These are phyloP conservation scores for Solenopsis fugax DNA, from an alignment of 1,140 invertebrate species.

Conservation along the genomic window DNA sequence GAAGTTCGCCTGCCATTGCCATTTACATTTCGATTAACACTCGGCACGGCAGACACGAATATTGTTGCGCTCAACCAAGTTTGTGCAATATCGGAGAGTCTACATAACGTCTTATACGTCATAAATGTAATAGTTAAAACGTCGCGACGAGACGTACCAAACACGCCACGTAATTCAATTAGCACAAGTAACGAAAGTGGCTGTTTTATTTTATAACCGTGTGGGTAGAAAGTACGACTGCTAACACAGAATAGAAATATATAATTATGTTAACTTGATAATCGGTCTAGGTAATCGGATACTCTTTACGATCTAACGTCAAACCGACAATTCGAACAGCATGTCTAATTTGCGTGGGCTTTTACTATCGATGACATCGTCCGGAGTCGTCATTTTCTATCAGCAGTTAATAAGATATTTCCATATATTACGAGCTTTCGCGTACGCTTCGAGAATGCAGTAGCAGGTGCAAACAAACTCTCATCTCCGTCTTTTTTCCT, in stretches of 20 bases:
- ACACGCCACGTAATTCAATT: background rate
- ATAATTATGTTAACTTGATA: slow-evolving; percentile 40
- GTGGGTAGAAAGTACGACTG: background rate
- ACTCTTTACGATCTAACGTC: background rate
- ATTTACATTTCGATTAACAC: slow-evolving; percentile 43
- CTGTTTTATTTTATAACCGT: background rate
- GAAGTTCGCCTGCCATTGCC: slow-evolving; percentile 9
- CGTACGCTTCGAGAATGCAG: slow-evolving; percentile 31
- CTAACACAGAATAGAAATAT: background rate
- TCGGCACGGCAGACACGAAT: background rate
- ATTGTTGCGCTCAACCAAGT: background rate
- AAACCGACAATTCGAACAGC: background rate
- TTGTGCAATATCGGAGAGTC: slow-evolving; percentile 9
- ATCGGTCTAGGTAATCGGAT: background rate
- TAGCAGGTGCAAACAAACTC: slow-evolving; percentile 51
- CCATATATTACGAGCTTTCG: slow-evolving; percentile 15
- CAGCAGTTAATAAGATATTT: slow-evolving; percentile 23
- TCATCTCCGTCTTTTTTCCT: slow-evolving; percentile 46
- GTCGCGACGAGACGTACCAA: background rate
- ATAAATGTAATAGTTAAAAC: background rate
- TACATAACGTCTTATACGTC: background rate
- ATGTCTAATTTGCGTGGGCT: slow-evolving; percentile 40
- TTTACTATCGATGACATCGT: slow-evolving; percentile 40
- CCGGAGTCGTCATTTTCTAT: slow-evolving; percentile 30
- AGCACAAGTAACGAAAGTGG: background rate